These are phyloP conservation scores for Atrina japonica DNA, from an alignment of 2,888 invertebrate species.

Conservation along the genomic window DNA sequence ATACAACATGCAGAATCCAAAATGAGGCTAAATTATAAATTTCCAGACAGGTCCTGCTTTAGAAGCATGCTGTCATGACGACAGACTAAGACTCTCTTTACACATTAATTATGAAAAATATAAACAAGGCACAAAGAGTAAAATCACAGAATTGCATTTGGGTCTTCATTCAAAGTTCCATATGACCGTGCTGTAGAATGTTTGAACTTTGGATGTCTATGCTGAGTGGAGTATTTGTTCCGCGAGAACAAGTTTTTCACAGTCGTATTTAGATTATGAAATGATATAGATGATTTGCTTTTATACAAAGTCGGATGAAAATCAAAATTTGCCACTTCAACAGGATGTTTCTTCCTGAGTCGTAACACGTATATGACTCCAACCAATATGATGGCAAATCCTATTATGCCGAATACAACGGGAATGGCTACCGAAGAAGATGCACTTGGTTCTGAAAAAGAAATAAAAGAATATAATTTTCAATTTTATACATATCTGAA, in stretches of 20 bases:
- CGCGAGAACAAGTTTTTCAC: slow-evolving; percentile 1
- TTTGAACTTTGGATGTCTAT: slow-evolving; percentile 16
- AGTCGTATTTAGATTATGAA: slow-evolving; percentile 2
- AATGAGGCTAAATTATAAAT: no score
- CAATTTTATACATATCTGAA: no score
- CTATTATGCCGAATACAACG: slow-evolving; percentile 32
- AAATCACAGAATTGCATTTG: neutral
- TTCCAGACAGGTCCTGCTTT: no score
- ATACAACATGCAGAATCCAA: no score
- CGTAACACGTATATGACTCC: slow-evolving; percentile 51
- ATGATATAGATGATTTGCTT: neutral
- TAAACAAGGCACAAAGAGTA: no score
- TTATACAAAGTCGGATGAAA: slow-evolving; percentile 56
- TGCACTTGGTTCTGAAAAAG: slow-evolving; percentile 21
- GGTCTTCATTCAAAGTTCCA: slow-evolving; percentile 16
- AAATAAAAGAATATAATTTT: slow-evolving; percentile 2
- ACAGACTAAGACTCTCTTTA: no score
- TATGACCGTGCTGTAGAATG: slow-evolving; percentile 16
- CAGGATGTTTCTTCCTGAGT: slow-evolving; percentile 45
- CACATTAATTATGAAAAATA: no score
- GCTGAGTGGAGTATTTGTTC: slow-evolving; percentile 3
- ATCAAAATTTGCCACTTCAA: slow-evolving; percentile 70
- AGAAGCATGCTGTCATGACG: no score
- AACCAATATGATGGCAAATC: slow-evolving; percentile 24
- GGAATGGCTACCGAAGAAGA: slow-evolving; percentile 24